Conservation (phyloP, 2,888 invertebrate genomes). For the Papilio gigon region DNA sequence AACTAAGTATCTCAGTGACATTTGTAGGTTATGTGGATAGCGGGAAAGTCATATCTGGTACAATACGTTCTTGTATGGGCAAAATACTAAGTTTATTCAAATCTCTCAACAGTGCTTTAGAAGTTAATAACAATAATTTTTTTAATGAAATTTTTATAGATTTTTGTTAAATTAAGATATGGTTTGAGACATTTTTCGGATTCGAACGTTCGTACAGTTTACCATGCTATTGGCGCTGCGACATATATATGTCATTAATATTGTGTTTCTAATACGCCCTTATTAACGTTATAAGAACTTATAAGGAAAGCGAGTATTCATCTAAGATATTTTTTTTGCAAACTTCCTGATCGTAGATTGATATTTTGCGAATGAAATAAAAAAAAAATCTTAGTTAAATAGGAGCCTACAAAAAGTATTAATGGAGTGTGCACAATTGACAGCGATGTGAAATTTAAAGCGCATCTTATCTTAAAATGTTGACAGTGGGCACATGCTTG, state of each 20-base stretch:
- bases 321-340: neutral
- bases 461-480: slow-evolving; percentile 45
- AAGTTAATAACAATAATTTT: too few species aligned
- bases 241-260: too few species aligned
- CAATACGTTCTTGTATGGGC: neutral
- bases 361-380: slow-evolving; percentile 3
- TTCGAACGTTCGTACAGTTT: too few species aligned
- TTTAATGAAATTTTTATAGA: too few species aligned
- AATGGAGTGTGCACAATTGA: slow-evolving; percentile 27
- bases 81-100: neutral
- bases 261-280: too few species aligned
- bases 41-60: neutral
- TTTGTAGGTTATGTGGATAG: neutral
- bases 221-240: too few species aligned
- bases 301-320: neutral
- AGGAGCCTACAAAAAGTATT: slow-evolving; percentile 10
- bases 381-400: neutral
- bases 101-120: too few species aligned
- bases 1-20: neutral
- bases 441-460: slow-evolving; percentile 16
- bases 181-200: too few species aligned
- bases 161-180: slow-evolving; percentile 1
- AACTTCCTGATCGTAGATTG: neutral
- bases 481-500: slow-evolving; percentile 62
- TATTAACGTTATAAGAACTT: too few species aligned